These are phyloP conservation scores for Apostichopus japonicus DNA, from an alignment of 35 echinoderm and acorn worm species.

Conservation along the genomic window DNA sequence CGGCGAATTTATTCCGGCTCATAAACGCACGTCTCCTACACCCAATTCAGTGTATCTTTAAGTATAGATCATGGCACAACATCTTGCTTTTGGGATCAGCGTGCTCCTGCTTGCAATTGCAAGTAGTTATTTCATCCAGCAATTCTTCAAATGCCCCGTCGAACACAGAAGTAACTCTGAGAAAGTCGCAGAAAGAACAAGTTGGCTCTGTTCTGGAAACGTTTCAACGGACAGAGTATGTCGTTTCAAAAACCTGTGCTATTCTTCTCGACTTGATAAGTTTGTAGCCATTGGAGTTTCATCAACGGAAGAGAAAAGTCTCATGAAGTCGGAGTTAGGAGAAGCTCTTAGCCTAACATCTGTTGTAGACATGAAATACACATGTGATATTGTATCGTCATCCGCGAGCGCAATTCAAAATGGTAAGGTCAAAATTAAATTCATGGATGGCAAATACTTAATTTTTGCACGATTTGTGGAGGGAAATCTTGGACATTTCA, in stretches of 20 bases:
- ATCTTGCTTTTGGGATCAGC: no score
- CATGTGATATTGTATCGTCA: background rate
- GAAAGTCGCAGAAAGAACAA: background rate
- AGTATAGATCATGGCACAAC: no score
- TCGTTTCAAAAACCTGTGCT: slow-evolving; percentile 14
- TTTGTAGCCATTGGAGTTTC: background rate
- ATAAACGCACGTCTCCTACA: no score
- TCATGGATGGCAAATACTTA: background rate
- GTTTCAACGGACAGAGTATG: background rate
- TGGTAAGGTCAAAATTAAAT: background rate
- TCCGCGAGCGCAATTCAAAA: background rate
- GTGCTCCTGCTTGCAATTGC: no score
- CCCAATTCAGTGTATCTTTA: no score
- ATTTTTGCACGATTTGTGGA: background rate
- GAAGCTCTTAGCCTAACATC: background rate
- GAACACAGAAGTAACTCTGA: background rate
- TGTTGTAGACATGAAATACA: background rate
- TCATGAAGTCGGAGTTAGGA: background rate
- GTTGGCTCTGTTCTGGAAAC: background rate
- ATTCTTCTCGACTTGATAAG: background rate
- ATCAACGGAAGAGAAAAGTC: background rate
- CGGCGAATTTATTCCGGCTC: no score
- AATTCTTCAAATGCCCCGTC: no score
- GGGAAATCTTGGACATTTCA: background rate
- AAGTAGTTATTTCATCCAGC: no score